Evolutionary conservation across 2,797 vertebrate species (phyloP), one percentile per base, ranked within the genome.

Genomic region (Hirundo rustica): DNA sequence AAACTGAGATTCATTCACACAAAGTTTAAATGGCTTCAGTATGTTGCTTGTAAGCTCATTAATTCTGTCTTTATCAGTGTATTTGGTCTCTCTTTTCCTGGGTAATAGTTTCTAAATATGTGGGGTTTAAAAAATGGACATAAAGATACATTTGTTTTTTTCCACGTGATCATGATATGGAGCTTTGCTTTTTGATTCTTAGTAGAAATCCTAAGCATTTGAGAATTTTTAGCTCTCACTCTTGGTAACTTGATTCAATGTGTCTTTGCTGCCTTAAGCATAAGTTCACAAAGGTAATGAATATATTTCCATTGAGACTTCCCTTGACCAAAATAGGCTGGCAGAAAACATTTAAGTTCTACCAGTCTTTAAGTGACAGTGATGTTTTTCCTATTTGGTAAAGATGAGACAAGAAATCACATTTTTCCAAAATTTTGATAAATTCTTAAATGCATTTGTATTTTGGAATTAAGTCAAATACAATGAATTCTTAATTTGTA

Each of bases 81-180:
- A 61, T 94, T 87, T 96, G 76, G 40, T 92, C 92, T 95, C 94
- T 95, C 87, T 93, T 85, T 96, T 83, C 83, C 81, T 93, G 60
- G 26, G 18, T 89, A 93, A 80, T 93, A 90, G 44, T 88, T 95
- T 95, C 83, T 55, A 91, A 61, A 72, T 88, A 83, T 55, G 34
- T 85, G 45, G 20, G 14, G 7, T 92, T 96, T 38, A 38, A 38
- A 38, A 38, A 38, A 38, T 38, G 38, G 38, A 38, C 38, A 5
- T 38, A 38, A 38, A 38, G 38, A 38, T 38, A 38, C 38, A 38
- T 38, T 38, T 38, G 38, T 38, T 94, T 80, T 83, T 44, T 75
- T 80, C 57, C 53, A 55, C 92, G 83, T 91, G 54, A 67, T 97
- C 62, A 89, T 82, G 55, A 45, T 88, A 66, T 4, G 45, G 80